Evolutionary conservation across 2,113 vertebrate genomes (phyloP), one percentile per base, ranked within the genome.

Genomic region (Sander lucioperca): DNA sequence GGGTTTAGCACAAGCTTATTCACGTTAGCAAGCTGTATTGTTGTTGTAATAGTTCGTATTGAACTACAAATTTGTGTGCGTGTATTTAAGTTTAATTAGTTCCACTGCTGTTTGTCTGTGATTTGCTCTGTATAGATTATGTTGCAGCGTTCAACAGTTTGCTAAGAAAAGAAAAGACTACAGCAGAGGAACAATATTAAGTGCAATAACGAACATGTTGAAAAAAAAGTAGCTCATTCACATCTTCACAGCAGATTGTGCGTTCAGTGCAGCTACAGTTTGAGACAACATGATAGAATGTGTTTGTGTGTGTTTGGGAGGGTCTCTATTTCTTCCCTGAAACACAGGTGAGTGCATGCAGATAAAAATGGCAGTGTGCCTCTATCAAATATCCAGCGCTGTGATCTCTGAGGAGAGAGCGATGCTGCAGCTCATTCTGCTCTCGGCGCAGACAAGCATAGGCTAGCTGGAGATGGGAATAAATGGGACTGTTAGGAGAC

Each of bases 381-480:
- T 77, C 39, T 53, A 43, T 86, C 69, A 88, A 70, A 83, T 50
- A 83, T 63, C 77, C 50, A 72, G 57, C 0, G 16, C 65, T 66
- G 50, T 72, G 74, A 71, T 79, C 71, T 82, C 84, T 2, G 67
- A 88, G 27, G 84, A 86, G 66, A 72, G 51, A 57, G 68, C 3
- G n/a, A 62, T 30, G 62, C 84, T 71, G 85, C 54, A 70, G 81
- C 74, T 77, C 76, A 53, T 86, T 81, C 69, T 61, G 19, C 83
- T 88, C 77, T 86, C 84, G 25, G 48, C 53, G 56, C 47, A 0
- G 30, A 89, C 92, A 92, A 83, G 86, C 84, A 88, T 86, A 88
- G 89, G 88, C 90, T 90, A 87, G 86, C 87, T 89, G 85, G 83
- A 94, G 94, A 96, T 94, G 88, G 93, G 91, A 94, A 95, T 94